phyloP scores from a whole-genome alignment of 2,113 vertebrate species.

The Cryptomyrus ogoouensis region DNA sequence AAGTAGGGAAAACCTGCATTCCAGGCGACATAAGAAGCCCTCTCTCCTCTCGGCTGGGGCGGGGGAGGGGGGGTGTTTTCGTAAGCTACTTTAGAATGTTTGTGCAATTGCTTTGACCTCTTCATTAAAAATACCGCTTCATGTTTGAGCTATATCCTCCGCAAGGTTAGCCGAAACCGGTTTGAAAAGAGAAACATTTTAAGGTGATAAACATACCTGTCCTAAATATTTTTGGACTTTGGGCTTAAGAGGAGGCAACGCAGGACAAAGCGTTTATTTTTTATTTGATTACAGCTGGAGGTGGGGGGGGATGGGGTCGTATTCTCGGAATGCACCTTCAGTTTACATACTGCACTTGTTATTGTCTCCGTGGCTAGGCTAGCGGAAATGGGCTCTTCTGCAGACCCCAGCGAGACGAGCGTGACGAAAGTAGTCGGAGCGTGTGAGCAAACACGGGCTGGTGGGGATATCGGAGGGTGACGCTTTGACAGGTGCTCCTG shows the following conservation, averaged over 20 bases:
- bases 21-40: constrained; percentile 60
- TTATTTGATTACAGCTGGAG: not conserved
- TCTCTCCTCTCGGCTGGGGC: constrained; percentile 38
- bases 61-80: constrained; percentile 56
- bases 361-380: not conserved
- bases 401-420: constrained; percentile 12
- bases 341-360: not conserved
- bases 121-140: constrained; percentile 74
- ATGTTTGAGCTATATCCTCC: constrained; percentile 53
- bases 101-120: constrained; percentile 69
- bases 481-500: constrained; percentile 30
- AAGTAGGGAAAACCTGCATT: constrained; percentile 54
- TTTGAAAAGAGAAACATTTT: constrained; percentile 55
- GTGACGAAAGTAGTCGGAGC: constrained; percentile 38
- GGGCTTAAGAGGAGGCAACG: not conserved
- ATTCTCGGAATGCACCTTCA: not conserved
- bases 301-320: not conserved
- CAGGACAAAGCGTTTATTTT: not conserved
- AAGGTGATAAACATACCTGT: constrained; percentile 42
- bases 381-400: constrained; percentile 33
- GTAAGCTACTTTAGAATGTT: constrained; percentile 77
- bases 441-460: constrained; percentile 32
- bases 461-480: constrained; percentile 20
- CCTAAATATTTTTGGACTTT: constrained; percentile 17
- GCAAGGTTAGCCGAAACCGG: constrained; percentile 62